Base-by-base conservation (phyloP, 2,113 vertebrate genomes). In the Zingel zingel region DNA sequence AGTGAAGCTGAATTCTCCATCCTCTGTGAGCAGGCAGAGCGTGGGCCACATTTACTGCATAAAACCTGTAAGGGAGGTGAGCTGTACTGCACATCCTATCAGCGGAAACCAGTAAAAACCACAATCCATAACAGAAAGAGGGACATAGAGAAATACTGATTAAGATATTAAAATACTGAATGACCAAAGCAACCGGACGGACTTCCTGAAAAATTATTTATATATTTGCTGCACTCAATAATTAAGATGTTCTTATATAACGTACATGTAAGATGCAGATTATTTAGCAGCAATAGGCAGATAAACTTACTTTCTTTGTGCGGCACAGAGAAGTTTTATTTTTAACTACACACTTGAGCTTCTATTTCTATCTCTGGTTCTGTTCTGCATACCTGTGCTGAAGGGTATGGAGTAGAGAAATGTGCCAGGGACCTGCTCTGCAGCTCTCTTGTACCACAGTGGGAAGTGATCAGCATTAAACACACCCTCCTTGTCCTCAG, bases 401-500 rank as follows among this genome's bases (percentile, higher is more conserved):
- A 99, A 98, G 2, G 98, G 98, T 65, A 99, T 97, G 3, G 98
- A 99, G 89, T 99, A 99, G 61, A 99, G 96, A 62, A 99, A 99
- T 53, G 97, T 99, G 67, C 98, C 97, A 0, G 98, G 97, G 87
- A 99, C 95, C 92, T 99, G 98, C 79, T 99, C 98, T 4, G 98
- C 98, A 0, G 98, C 97, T 95, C 98, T 96, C 93, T 97, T 97
- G 92, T 99, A 99, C 98, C 98, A 99, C 83, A 99, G 96, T 51
- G 98, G 98, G 84, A 99, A 99, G 90, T 99, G 98, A 89, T 99
- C 98, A 19, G 97, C 98, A 14, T 99, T 99, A 85, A 99, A 99
- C 88, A 98, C 97, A 36, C 98, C 98, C 87, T 99, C 98, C 90
- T 97, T 98, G 92, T 99, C 97, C 92, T 97, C 97, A 59, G 97